Conservation (phyloP, 2,888 invertebrate genomes). For the Hypercompe scribonia region DNA sequence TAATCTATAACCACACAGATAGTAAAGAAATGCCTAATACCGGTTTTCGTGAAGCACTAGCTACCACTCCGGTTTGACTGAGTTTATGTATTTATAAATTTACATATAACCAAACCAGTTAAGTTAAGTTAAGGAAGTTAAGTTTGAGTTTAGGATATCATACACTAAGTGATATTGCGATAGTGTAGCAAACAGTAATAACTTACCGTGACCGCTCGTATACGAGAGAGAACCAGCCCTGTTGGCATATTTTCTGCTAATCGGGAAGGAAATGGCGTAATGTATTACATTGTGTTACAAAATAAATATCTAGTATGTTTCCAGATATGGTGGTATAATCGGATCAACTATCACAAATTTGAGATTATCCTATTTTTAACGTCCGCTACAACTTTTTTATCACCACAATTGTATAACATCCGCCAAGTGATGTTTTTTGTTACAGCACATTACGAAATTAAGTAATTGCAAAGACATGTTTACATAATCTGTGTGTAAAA, state of each 20-base stretch:
- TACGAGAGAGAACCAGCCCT: not conserved
- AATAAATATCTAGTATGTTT: not conserved
- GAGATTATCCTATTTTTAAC: not conserved
- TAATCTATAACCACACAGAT: no score
- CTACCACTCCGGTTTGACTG: no score
- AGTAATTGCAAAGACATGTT: conserved; percentile 28
- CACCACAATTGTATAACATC: conserved; percentile 35
- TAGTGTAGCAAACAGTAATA: no score
- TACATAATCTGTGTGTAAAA: not conserved
- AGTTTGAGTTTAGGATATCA: no score
- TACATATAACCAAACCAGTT: no score
- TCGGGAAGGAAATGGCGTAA: not conserved
- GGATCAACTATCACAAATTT: not conserved
- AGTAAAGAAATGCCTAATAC: no score
- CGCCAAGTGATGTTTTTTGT: conserved; percentile 26
- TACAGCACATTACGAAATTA: conserved; percentile 32
- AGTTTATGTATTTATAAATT: no score
- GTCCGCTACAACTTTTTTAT: conserved; percentile 12
- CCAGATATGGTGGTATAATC: not conserved
- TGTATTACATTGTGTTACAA: not conserved
- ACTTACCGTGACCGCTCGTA: not conserved
- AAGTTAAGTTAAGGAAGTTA: no score
- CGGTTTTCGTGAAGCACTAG: no score
- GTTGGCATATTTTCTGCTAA: not conserved
- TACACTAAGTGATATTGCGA: no score